Conservation (phyloP, 2,888 invertebrate species). For the Lissonota sp. region DNA sequence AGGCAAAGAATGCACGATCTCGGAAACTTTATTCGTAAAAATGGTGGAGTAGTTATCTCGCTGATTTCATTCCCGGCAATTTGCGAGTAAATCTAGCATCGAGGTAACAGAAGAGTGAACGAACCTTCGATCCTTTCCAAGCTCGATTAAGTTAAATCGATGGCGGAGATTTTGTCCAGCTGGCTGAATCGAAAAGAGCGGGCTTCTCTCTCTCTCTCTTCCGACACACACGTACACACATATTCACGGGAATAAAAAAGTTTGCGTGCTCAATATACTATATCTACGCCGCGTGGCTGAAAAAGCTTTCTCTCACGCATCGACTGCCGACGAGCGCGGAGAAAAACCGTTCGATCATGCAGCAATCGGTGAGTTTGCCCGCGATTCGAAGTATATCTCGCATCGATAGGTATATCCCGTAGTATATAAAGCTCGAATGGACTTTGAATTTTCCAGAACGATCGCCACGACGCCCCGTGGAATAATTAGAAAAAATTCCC, state of each 20-base stretch:
- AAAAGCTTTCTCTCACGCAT: conserved; percentile 39
- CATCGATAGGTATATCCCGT: not conserved
- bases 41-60: not conserved
- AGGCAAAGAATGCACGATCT: too few relatives aligned
- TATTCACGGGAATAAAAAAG: not conserved
- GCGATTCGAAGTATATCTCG: conserved; percentile 20
- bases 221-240: not conserved
- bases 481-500: conserved; percentile 57
- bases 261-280: conserved; percentile 15
- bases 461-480: conserved; percentile 31
- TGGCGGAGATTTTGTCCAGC: conserved; percentile 23
- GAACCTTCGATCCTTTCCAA: conserved; percentile 7
- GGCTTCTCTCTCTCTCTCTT: not conserved
- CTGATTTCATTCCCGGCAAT: not conserved
- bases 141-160: conserved; percentile 28
- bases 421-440: not conserved
- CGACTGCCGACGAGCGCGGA: conserved; percentile 11
- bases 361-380: conserved; percentile 17
- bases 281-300: conserved; percentile 24
- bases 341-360: conserved; percentile 43
- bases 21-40: too few relatives aligned
- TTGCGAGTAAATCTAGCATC: not conserved
- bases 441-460: conserved; percentile 45
- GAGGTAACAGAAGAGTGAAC: not conserved
- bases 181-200: conserved; percentile 17